Base-by-base conservation (phyloP, 2,888 invertebrate genomes). In the Stegana nigrithorax region DNA sequence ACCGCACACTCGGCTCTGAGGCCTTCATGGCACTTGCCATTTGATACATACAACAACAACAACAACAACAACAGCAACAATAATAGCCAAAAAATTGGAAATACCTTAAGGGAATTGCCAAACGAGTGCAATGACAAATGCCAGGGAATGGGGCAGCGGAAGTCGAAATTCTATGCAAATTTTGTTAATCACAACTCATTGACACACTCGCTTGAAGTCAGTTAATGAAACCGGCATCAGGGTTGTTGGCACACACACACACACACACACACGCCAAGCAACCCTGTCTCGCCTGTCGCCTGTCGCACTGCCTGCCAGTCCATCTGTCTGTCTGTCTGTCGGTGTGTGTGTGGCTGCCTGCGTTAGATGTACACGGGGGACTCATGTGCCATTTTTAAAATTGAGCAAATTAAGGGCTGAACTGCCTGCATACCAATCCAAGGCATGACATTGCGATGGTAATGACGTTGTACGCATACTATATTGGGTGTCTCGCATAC, bases 111-210 rank as follows among this genome's bases (percentile, higher is more conserved):
- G 36, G 19, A 19, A n/a, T n/a, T 26, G n/a, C n/a, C n/a, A n/a
- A n/a, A n/a, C n/a, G 17, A 14, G 7, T 26, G 27, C 12, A 53
- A 19, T 21, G 25, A 57, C n/a, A 29, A 6, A 7, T 14, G 60
- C 36, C 47, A 59, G 50, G 68, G 70, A 64, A 63, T 23, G n/a
- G 64, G 67, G 64, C n/a, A n/a, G n/a, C n/a, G 36, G 36, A 10
- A 10, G 14, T 39, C 17, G 39, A 2, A 39, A 14, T 76, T 70
- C 72, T 69, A 72, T 75, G 78, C 70, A 72, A 74, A 76, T 78
- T 75, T 78, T 75, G 76, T 78, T 75, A 75, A 75, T 75, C 78
- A 76, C 75, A 78, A 74, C 76, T 74, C 73, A 76, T 75, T 75
- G 75, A 73, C 78, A 75, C 78, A 75, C 71, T 65, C 58, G 66